phyloP scores from a whole-genome alignment of 2,113 vertebrate genomes.

The Cathartes aura region DNA sequence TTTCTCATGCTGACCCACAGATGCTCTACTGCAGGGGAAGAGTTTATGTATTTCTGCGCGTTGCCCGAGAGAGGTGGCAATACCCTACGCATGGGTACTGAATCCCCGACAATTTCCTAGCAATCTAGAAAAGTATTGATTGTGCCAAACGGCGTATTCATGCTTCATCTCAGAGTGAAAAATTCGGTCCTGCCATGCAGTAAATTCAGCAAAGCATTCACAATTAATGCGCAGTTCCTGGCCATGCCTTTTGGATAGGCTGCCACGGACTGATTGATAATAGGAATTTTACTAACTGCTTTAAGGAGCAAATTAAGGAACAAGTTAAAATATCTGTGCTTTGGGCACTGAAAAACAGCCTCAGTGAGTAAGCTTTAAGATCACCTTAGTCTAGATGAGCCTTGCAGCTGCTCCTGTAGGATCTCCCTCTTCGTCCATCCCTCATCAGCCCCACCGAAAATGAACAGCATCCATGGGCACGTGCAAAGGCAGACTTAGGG shows the following conservation, averaged over 20 bases:
- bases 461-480: rapidly evolving
- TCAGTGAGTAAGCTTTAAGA: neutral
- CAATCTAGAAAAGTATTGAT: neutral
- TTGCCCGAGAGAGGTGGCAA: neutral
- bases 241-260: neutral
- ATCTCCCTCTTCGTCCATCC: neutral
- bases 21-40: neutral
- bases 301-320: slow-evolving; percentile 33
- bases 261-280: slow-evolving; percentile 7
- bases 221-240: slow-evolving; percentile 18
- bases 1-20: neutral
- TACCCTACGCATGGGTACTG: neutral
- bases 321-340: neutral
- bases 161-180: slow-evolving; percentile 15
- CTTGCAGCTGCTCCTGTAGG: neutral
- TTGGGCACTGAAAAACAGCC: neutral
- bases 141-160: neutral
- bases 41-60: rapidly evolving
- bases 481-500: neutral
- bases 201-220: slow-evolving; percentile 32
- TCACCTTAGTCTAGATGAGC: neutral
- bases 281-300: slow-evolving; percentile 18
- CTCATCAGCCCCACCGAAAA: neutral
- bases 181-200: neutral
- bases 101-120: neutral